Percentiles rank a stretch among this genome's conserved stretches.
Conservation (phyloP, 2,797 vertebrate genomes). For the Propithecus perrieri region DNA sequence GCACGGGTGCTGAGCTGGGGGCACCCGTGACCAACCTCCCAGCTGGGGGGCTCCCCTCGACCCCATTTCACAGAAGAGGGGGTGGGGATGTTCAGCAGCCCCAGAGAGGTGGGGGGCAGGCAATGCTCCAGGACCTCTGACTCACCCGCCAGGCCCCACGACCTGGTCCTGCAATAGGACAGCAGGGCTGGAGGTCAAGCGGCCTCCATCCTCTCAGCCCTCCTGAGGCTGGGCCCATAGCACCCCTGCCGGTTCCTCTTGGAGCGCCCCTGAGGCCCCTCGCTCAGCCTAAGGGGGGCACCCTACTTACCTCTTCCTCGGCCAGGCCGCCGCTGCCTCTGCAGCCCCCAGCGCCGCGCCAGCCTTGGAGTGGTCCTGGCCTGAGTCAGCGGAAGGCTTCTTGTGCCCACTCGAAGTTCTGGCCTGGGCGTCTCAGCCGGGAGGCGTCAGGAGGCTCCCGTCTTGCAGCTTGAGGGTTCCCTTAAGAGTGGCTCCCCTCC, state of each 20-base stretch:
- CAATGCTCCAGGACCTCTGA: background rate
- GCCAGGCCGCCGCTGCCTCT: too few relatives aligned
- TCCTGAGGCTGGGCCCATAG: background rate
- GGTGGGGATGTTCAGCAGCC: background rate
- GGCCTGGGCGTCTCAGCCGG: too few relatives aligned
- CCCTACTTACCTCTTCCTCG: background rate
- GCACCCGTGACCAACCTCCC: background rate
- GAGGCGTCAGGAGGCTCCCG: too few relatives aligned
- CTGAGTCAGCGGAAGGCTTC: background rate
- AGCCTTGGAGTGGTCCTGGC: too few relatives aligned
- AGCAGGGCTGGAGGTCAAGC: accelerated
- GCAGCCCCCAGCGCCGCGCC: too few relatives aligned
- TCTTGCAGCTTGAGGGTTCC: too few relatives aligned
- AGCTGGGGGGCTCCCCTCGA: background rate
- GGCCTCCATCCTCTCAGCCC: background rate
- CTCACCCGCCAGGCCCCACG: background rate
- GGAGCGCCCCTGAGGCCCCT: background rate
- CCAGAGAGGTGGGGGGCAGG: accelerated
- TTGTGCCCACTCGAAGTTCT: background rate
- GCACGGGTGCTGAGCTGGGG: background rate
- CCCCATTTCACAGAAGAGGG: too few relatives aligned
- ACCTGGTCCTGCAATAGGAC: background rate
- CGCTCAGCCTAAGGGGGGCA: background rate
- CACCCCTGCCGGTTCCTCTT: background rate
- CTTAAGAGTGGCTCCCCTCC: background rate